Percentiles rank a stretch among this genome's conserved stretches.
These are phyloP conservation scores for Pseudoatta argentina DNA, from an alignment of 1,140 invertebrate species.

Conservation along the genomic window DNA sequence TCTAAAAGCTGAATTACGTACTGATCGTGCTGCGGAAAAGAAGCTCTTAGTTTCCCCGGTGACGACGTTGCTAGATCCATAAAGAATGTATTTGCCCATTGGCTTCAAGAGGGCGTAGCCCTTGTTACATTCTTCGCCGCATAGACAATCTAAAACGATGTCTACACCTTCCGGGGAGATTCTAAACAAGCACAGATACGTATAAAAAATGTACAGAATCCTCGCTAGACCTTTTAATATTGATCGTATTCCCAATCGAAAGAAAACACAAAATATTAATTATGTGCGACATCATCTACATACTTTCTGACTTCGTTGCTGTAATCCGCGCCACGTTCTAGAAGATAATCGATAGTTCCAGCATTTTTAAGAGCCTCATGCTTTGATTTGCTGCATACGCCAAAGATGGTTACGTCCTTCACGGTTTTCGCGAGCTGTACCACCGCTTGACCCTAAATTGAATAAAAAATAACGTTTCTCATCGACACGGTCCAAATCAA, in stretches of 20 bases:
- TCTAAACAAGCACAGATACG: conserved; percentile 82
- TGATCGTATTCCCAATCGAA: neutral
- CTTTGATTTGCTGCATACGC: conserved; percentile 94
- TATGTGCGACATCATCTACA: conserved; percentile 77
- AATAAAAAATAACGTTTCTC: conserved; percentile 36
- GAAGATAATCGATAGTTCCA: conserved; percentile 91
- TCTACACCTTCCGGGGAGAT: conserved; percentile 93
- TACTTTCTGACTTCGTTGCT: conserved; percentile 94
- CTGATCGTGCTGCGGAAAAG: conserved; percentile 94
- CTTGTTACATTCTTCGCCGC: conserved; percentile 95
- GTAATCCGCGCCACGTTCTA: conserved; percentile 93
- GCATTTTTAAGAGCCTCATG: conserved; percentile 92
- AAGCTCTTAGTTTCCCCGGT: conserved; percentile 96
- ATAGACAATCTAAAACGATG: conserved; percentile 95
- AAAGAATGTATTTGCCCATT: conserved; percentile 96
- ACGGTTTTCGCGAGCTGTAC: conserved; percentile 93
- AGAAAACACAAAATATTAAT: neutral
- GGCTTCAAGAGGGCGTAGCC: conserved; percentile 94
- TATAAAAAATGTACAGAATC: neutral
- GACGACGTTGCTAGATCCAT: conserved; percentile 94
- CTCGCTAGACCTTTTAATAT: neutral
- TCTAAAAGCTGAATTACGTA: conserved; percentile 86
- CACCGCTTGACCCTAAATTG: conserved; percentile 92
- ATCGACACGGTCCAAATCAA: neutral
- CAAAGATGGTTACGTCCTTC: conserved; percentile 93